Conservation (phyloP, 1,140 invertebrate genomes). For the Maniola jurtina region DNA sequence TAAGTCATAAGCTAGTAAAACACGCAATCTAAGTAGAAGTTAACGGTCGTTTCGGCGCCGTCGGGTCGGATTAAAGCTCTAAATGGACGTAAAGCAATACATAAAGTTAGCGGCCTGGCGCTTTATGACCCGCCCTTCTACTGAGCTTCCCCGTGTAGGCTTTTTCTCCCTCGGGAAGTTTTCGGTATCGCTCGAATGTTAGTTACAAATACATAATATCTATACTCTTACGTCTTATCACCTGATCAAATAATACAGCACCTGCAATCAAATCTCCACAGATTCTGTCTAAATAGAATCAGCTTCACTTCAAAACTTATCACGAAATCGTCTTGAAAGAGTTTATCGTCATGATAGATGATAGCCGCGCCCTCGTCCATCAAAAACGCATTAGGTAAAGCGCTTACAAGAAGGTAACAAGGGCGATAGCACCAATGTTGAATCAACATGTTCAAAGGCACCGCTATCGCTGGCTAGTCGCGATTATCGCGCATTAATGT, state of each 20-base stretch:
- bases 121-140: constrained; percentile 48
- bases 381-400: constrained; percentile 69
- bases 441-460: constrained; percentile 66
- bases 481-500: constrained; percentile 93
- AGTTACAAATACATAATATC: background rate
- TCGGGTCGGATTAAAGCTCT: constrained; percentile 35
- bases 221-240: background rate
- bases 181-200: constrained; percentile 22
- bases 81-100: constrained; percentile 52
- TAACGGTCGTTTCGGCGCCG: constrained; percentile 27
- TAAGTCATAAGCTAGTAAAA: constrained; percentile 14
- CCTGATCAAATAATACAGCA: constrained; percentile 6
- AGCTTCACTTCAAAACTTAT: constrained; percentile 40
- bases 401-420: constrained; percentile 67
- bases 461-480: constrained; percentile 61
- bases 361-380: constrained; percentile 68
- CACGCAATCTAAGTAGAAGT: constrained; percentile 26
- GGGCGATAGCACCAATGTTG: constrained; percentile 56
- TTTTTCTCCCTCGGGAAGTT: constrained; percentile 20
- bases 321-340: constrained; percentile 37
- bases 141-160: constrained; percentile 8
- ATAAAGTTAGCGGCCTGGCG: constrained; percentile 46
- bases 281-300: constrained; percentile 44
- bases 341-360: constrained; percentile 49
- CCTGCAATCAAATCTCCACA: constrained; percentile 25